Conservation (phyloP, 2,113 vertebrate species). For the Dicentrarchus labrax region DNA sequence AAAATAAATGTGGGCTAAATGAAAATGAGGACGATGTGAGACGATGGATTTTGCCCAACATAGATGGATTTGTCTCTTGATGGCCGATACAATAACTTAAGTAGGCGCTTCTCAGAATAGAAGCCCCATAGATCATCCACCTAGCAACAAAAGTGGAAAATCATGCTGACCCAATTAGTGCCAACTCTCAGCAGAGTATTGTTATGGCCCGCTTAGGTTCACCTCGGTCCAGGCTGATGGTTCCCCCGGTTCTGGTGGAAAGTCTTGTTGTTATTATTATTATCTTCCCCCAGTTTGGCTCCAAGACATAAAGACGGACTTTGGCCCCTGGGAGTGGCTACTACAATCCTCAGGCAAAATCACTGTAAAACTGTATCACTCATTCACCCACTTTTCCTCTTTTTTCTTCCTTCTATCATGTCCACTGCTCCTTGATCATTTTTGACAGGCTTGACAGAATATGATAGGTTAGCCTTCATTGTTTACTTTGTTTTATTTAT, state of each 20-base stretch:
- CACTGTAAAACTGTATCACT: slow-evolving; percentile 19
- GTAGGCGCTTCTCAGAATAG: slow-evolving; percentile 71
- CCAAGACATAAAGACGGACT: slow-evolving; percentile 48
- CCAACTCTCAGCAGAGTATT: slow-evolving; percentile 57
- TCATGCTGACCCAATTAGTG: slow-evolving; percentile 75
- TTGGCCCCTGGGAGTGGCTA: slow-evolving; percentile 43
- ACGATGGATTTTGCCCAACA: slow-evolving; percentile 48
- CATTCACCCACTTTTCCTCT: neutral
- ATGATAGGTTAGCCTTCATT: no score
- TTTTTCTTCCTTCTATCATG: neutral
- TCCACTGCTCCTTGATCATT: neutral
- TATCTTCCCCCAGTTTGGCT: slow-evolving; percentile 38
- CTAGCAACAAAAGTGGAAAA: slow-evolving; percentile 69
- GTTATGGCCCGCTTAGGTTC: slow-evolving; percentile 31
- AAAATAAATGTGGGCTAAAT: slow-evolving; percentile 59
- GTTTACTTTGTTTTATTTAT: neutral
- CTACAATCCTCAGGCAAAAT: slow-evolving; percentile 54
- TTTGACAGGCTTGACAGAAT: neutral
- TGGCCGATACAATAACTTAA: slow-evolving; percentile 66
- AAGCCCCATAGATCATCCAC: slow-evolving; percentile 69
- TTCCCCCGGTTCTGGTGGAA: slow-evolving; percentile 50
- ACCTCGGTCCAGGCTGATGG: slow-evolving; percentile 53
- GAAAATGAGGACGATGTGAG: slow-evolving; percentile 61
- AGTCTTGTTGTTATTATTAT: slow-evolving; percentile 50
- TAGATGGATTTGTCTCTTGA: slow-evolving; percentile 64